A percentile compares a stretch with the other conserved stretches of the same genome.
These are phyloP conservation scores for Nycticorax nycticorax DNA, from an alignment of 2,113 vertebrate species.

Conservation along the genomic window DNA sequence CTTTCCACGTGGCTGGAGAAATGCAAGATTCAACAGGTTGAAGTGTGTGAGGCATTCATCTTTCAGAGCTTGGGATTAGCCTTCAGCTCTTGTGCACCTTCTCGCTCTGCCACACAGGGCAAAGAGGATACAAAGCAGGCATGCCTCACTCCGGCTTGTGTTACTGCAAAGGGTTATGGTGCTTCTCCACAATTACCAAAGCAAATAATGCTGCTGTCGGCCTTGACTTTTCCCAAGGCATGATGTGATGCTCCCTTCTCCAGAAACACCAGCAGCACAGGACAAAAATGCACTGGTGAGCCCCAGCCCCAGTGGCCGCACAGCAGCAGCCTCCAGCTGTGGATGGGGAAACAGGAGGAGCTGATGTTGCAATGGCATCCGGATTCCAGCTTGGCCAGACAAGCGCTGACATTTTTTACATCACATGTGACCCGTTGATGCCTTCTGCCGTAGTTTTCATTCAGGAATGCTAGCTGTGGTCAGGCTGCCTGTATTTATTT, in stretches of 20 bases:
- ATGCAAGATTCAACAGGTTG: neutral
- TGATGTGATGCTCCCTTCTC: too few species aligned
- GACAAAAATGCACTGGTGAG: neutral
- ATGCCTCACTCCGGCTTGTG: neutral
- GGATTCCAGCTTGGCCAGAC: conserved; percentile 15
- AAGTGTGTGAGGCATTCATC: neutral
- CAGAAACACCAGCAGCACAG: neutral
- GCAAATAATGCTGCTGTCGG: neutral
- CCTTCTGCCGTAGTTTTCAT: neutral
- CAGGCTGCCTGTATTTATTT: conserved; percentile 6
- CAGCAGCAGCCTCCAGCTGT: neutral
- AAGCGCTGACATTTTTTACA: conserved; percentile 29
- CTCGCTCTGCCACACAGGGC: neutral
- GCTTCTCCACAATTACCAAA: neutral
- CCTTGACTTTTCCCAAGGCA: neutral
- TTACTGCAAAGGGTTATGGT: neutral
- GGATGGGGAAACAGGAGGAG: neutral
- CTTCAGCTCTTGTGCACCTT: neutral
- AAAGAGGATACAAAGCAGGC: neutral
- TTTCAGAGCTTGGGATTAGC: neutral
- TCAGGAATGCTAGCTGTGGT: conserved; percentile 51
- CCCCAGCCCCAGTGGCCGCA: neutral
- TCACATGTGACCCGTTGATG: neutral
- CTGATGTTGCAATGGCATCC: conserved; percentile 18
- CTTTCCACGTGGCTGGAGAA: neutral